These are phyloP conservation scores for Drosophila acutilabella DNA, from an alignment of 2,888 invertebrate genomes.

Conservation along the genomic window DNA sequence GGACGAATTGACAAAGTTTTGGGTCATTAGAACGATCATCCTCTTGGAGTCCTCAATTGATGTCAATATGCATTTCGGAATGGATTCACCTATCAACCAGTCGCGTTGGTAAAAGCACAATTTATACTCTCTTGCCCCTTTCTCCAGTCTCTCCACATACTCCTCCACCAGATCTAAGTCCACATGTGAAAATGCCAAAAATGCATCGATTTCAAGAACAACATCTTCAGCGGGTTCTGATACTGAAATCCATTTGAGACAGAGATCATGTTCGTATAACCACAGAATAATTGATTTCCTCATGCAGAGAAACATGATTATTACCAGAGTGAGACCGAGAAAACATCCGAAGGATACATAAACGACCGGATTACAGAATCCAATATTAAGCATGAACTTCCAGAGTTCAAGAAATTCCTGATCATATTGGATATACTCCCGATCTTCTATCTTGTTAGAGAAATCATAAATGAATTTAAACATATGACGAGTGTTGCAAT, in stretches of 20 bases:
- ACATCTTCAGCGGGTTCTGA: constrained; percentile 9
- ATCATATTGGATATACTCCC: neutral
- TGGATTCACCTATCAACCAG: constrained; percentile 40
- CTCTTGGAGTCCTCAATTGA: constrained; percentile 38
- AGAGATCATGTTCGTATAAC: constrained; percentile 35
- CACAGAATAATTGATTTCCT: constrained; percentile 27
- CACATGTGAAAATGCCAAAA: constrained; percentile 37
- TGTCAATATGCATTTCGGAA: constrained; percentile 36
- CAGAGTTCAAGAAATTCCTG: neutral
- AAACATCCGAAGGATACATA: neutral
- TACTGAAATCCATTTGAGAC: constrained; percentile 15
- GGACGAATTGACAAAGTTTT: constrained; percentile 32
- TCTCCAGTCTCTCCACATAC: constrained; percentile 36
- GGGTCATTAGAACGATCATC: constrained; percentile 43
- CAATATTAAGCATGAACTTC: no score
- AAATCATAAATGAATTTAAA: neutral
- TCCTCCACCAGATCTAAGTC: constrained; percentile 31
- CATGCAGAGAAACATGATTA: constrained; percentile 5
- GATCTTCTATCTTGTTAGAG: neutral
- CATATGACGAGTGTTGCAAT: neutral
- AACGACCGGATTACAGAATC: neutral
- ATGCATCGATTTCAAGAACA: constrained; percentile 21
- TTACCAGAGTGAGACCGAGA: neutral
- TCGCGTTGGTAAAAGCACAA: constrained; percentile 43
- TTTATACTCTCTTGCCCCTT: neutral